Evolutionary conservation across 2,113 vertebrate species (phyloP).

Genomic region (Phyllostomus discolor): DNA sequence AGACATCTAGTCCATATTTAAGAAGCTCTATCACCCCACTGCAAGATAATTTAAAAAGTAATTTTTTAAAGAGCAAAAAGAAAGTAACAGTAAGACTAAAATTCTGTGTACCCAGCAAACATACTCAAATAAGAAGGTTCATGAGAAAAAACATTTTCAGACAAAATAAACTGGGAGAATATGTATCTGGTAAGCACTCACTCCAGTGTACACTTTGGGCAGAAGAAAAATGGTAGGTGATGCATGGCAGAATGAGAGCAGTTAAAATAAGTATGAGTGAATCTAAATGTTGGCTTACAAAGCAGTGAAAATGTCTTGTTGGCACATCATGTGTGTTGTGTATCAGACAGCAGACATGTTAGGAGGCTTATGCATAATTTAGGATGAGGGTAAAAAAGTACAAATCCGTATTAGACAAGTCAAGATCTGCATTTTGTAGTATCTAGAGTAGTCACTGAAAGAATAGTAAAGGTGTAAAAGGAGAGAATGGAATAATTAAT

Average conservation of each 20-base stretch:
- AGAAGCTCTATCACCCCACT: no score
- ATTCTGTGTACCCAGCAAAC: no score
- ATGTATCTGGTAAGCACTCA: no score
- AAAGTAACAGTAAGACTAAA: no score
- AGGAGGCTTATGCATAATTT: neutral
- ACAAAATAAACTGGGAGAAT: no score
- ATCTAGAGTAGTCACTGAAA: neutral
- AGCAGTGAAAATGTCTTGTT: neutral
- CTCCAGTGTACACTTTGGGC: neutral
- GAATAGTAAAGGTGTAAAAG: neutral
- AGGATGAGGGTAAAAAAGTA: neutral
- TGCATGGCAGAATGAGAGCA: neutral
- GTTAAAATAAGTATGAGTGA: neutral
- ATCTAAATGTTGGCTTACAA: neutral
- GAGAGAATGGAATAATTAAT: neutral
- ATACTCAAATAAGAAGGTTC: no score
- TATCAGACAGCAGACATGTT: neutral
- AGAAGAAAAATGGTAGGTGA: neutral
- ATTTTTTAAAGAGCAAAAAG: no score
- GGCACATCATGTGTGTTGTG: neutral
- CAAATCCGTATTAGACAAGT: neutral
- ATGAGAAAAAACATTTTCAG: no score
- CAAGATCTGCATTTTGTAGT: neutral
- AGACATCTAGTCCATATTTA: no score
- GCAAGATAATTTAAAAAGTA: no score